Percentiles rank a stretch among this genome's conserved stretches.
Conservation (phyloP, 2,113 vertebrate genomes). For the Oxyura jamaicensis region DNA sequence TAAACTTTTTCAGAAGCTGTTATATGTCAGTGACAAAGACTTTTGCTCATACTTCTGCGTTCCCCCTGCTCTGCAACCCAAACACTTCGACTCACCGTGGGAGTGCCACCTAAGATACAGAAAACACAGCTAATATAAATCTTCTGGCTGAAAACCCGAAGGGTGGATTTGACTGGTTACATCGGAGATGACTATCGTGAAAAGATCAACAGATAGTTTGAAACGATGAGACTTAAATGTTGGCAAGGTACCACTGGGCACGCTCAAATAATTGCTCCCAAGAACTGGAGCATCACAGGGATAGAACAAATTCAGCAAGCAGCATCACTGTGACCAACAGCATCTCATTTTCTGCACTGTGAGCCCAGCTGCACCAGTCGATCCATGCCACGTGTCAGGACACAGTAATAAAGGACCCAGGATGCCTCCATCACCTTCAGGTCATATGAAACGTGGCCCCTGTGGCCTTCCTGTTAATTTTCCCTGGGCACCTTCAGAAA, state of each 20-base stretch:
- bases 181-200: background rate
- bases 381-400: fast-evolving
- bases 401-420: background rate
- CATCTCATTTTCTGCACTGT: background rate
- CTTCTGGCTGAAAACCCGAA: background rate
- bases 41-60: background rate
- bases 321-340: background rate
- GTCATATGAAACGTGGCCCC: background rate
- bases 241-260: background rate
- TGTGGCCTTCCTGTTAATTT: fast-evolving
- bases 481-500: background rate
- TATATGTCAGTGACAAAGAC: background rate
- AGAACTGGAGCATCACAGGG: background rate
- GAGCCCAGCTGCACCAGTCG: background rate
- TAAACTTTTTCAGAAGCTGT: slow-evolving; percentile 26
- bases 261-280: background rate
- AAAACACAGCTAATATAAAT: background rate
- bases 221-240: background rate
- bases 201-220: background rate
- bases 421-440: background rate
- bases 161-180: background rate
- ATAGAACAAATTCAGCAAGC: background rate
- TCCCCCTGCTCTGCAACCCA: background rate
- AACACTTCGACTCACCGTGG: background rate
- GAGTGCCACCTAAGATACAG: background rate